These are phyloP conservation scores for Cryptoblepharus egeriae DNA, from an alignment of 2,797 vertebrate genomes.

Conservation along the genomic window DNA sequence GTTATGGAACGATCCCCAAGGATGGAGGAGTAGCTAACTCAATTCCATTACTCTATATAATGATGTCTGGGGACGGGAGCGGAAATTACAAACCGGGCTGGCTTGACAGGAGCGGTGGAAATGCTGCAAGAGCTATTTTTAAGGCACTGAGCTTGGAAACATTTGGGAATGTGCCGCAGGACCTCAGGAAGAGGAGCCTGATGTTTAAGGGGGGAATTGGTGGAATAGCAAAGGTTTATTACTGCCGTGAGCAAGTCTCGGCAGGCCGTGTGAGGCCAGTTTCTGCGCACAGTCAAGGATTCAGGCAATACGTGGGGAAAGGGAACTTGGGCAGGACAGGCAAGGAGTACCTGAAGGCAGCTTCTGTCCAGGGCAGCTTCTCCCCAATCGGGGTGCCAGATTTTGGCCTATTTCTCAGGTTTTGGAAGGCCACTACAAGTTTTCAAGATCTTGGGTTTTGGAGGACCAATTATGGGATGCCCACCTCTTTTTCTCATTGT, in stretches of 20 bases:
- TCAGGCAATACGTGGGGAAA: neutral
- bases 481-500: no score
- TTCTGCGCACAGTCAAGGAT: neutral
- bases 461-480: no score
- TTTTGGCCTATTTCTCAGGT: no score
- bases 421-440: no score
- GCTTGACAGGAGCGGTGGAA: conserved; percentile 27
- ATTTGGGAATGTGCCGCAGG: neutral
- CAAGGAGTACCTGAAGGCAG: neutral
- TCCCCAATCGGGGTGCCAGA: no score
- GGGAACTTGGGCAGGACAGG: no score
- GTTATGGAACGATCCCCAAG: conserved; percentile 27
- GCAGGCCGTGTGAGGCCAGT: neutral
- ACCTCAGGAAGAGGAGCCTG: neutral
- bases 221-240: neutral
- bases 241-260: neutral
- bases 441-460: no score
- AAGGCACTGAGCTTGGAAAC: conserved; percentile 13
- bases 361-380: no score
- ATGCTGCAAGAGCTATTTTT: conserved; percentile 10
- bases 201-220: neutral
- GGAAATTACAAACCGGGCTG: conserved; percentile 38
- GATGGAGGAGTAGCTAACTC: conserved; percentile 26
- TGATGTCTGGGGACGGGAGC: conserved; percentile 1
- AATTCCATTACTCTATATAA: conserved; percentile 27